Evolutionary conservation across 2,113 vertebrate species (phyloP).

Genomic region (Hippocampus guttulatus): DNA sequence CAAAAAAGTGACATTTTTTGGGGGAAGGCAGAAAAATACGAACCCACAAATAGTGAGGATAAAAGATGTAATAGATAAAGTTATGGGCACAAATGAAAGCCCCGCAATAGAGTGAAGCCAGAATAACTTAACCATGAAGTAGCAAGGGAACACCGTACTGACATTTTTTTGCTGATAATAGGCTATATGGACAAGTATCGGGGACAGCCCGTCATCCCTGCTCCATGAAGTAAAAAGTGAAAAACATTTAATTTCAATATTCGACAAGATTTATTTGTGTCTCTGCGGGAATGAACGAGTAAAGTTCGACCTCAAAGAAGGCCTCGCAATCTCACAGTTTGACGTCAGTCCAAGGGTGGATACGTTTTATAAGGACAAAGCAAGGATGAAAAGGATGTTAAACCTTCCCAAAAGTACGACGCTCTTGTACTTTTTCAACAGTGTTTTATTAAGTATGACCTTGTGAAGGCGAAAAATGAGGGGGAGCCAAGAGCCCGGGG

Average conservation of each 20-base stretch:
- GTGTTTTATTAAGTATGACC: not conserved
- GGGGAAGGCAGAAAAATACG: too few species aligned
- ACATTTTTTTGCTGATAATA: not conserved
- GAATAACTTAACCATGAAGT: too few species aligned
- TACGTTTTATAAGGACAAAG: not conserved
- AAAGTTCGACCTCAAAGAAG: not conserved
- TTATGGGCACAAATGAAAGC: too few species aligned
- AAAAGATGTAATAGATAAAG: too few species aligned
- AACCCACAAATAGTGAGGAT: too few species aligned
- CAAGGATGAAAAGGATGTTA: not conserved
- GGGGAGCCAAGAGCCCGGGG: not conserved
- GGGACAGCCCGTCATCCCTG: not conserved
- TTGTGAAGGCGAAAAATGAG: not conserved
- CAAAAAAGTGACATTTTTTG: too few species aligned
- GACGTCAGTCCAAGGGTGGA: not conserved
- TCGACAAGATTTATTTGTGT: not conserved
- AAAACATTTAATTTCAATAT: not conserved
- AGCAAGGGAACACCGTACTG: too few species aligned
- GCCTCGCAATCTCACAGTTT: not conserved
- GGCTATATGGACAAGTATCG: not conserved
- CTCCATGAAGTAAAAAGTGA: not conserved
- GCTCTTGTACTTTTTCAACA: not conserved
- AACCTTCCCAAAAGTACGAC: not conserved
- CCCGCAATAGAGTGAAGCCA: too few species aligned
- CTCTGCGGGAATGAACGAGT: not conserved